Conservation (phyloP, 2,113 vertebrate species). For the Mionectes macconnelli region DNA sequence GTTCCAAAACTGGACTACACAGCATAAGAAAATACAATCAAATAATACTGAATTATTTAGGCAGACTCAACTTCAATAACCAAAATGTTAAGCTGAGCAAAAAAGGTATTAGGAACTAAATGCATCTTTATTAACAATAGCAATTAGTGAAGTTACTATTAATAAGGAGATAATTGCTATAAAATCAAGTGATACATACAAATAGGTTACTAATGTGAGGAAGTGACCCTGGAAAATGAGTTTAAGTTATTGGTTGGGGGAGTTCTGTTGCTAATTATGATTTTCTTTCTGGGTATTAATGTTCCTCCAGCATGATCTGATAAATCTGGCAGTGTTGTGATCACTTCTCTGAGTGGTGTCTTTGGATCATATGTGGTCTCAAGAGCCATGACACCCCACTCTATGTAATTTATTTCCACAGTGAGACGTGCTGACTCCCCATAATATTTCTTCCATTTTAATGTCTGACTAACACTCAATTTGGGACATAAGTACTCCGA, state of each 20-base stretch:
- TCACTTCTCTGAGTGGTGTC: slow-evolving; percentile 25
- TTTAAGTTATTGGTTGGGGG: slow-evolving; percentile 43
- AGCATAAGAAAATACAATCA: not conserved
- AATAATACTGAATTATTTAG: not conserved
- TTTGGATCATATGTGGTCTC: slow-evolving; percentile 22
- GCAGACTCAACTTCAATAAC: not conserved
- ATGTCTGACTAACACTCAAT: slow-evolving; percentile 32
- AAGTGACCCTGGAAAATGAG: slow-evolving; percentile 43
- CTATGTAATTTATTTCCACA: slow-evolving; percentile 10
- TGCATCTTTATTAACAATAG: slow-evolving; percentile 32
- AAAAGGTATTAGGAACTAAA: not conserved
- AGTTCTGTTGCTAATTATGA: slow-evolving; percentile 42
- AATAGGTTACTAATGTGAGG: slow-evolving; percentile 47
- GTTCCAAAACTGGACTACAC: not conserved
- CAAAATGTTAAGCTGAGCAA: slow-evolving; percentile 16
- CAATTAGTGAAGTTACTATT: slow-evolving; percentile 44
- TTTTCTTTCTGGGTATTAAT: slow-evolving; percentile 24
- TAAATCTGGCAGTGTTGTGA: slow-evolving; percentile 20
- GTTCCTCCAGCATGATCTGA: slow-evolving; percentile 11
- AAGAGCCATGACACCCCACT: slow-evolving; percentile 17
- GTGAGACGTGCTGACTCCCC: not conserved
- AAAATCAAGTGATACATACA: slow-evolving; percentile 46
- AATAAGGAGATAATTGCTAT: slow-evolving; percentile 44
- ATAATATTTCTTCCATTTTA: slow-evolving; percentile 41
- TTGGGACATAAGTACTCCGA: not conserved